Evolutionary conservation across 2,888 invertebrate genomes (phyloP).

Genomic region (Hecatera dysodea): DNA sequence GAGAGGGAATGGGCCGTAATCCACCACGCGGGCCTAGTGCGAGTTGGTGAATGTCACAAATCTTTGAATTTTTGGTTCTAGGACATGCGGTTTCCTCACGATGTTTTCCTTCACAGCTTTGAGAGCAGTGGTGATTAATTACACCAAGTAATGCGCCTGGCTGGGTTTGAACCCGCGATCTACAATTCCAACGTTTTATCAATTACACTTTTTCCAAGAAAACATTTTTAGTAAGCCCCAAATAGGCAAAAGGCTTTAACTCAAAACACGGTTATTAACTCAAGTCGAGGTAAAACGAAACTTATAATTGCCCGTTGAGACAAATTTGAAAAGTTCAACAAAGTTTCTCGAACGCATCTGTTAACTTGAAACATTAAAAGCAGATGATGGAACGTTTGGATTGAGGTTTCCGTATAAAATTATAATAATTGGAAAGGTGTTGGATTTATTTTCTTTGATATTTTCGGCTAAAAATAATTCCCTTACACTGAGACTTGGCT

Average conservation of each 20-base stretch:
- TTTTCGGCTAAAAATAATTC: slow-evolving; percentile 14
- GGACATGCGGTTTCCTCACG: too few relatives aligned
- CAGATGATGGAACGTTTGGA: slow-evolving; percentile 62
- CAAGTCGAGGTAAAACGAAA: slow-evolving; percentile 65
- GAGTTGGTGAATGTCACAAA: too few relatives aligned
- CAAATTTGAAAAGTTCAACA: slow-evolving; percentile 78
- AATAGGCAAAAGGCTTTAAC: slow-evolving; percentile 14
- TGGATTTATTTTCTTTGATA: slow-evolving; percentile 2
- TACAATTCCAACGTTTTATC: not conserved
- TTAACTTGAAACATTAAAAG: slow-evolving; percentile 73
- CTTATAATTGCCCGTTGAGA: slow-evolving; percentile 80
- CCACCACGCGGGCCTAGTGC: too few relatives aligned
- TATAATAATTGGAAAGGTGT: slow-evolving; percentile 37
- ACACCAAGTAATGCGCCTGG: too few relatives aligned
- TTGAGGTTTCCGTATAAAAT: slow-evolving; percentile 56
- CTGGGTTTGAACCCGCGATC: too few relatives aligned
- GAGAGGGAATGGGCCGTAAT: too few relatives aligned
- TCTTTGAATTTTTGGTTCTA: too few relatives aligned
- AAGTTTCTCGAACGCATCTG: slow-evolving; percentile 74
- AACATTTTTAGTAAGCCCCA: not conserved
- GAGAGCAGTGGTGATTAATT: too few relatives aligned
- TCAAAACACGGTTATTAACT: slow-evolving; percentile 59
- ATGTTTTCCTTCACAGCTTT: too few relatives aligned
- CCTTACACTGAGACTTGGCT: not conserved
- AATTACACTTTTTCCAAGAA: not conserved